These are phyloP conservation scores for Drosophila sordidula DNA, from an alignment of 2,888 invertebrate species.

Conservation along the genomic window DNA sequence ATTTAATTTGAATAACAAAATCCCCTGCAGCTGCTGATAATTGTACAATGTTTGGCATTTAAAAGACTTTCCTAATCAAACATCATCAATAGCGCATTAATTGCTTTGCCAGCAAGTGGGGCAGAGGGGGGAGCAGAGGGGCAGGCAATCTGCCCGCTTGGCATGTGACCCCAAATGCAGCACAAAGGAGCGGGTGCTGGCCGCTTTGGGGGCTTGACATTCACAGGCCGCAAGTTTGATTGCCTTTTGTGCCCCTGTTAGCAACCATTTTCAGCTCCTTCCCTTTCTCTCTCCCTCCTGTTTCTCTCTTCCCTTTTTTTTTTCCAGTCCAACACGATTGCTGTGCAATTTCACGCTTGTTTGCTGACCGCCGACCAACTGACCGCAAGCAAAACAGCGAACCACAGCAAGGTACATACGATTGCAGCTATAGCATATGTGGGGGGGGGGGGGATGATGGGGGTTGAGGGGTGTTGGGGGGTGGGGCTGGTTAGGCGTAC, in stretches of 20 bases:
- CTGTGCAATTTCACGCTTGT: slow-evolving; percentile 77
- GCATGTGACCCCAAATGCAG: slow-evolving; percentile 30
- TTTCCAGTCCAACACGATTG: slow-evolving; percentile 53
- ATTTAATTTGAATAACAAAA: slow-evolving; percentile 64
- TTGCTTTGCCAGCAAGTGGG: slow-evolving; percentile 21
- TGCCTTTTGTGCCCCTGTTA: slow-evolving; percentile 58
- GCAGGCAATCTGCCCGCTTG: too few relatives aligned
- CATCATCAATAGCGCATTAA: slow-evolving; percentile 61
- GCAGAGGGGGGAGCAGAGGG: too few relatives aligned
- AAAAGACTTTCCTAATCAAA: slow-evolving; percentile 57
- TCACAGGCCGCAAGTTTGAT: slow-evolving; percentile 71
- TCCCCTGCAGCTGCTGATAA: slow-evolving; percentile 22
- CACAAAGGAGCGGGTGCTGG: slow-evolving; percentile 16
- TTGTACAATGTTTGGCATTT: slow-evolving; percentile 20
- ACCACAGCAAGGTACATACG: slow-evolving; percentile 13
- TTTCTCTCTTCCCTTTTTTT: neutral
- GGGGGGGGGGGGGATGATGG: neutral
- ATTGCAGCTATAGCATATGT: neutral
- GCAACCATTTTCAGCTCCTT: slow-evolving; percentile 2
- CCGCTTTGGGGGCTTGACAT: slow-evolving; percentile 22
- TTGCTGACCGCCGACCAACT: slow-evolving; percentile 70
- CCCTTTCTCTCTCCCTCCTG: neutral
- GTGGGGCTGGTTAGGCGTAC: neutral
- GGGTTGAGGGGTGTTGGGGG: neutral
- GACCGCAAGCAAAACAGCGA: slow-evolving; percentile 63